phyloP scores from a whole-genome alignment of 2,888 invertebrate genomes.

The Plutella xylostella region DNA sequence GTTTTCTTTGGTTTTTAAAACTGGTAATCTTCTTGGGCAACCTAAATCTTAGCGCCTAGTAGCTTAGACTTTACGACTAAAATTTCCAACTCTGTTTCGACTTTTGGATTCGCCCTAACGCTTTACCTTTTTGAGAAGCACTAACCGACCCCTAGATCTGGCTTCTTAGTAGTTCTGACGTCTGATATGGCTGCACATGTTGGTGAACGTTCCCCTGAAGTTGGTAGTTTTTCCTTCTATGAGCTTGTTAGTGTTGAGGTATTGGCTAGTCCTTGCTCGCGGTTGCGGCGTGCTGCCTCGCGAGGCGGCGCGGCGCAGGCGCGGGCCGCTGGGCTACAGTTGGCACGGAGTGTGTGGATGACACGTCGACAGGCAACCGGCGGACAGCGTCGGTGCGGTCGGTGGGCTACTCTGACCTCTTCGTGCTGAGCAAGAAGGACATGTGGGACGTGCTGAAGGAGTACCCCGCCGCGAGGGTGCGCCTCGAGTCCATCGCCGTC shows the following conservation, averaged over 20 bases:
- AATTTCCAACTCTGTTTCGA: constrained; percentile 29
- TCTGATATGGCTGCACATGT: constrained; percentile 2
- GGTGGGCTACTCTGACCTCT: constrained; percentile 98
- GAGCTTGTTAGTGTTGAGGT: constrained; percentile 6
- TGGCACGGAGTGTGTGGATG: constrained; percentile 70
- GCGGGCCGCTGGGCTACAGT: constrained; percentile 43
- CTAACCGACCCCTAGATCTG: constrained; percentile 44
- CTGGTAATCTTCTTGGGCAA: constrained; percentile 35
- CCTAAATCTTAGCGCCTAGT: constrained; percentile 31
- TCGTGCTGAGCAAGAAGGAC: constrained; percentile 98
- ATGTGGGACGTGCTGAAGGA: constrained; percentile 99
- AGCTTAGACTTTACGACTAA: constrained; percentile 26
- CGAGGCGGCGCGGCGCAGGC: constrained; percentile 25
- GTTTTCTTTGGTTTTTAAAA: constrained; percentile 32
- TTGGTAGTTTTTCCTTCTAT: constrained; percentile 5
- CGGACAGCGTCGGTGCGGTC: constrained; percentile 98
- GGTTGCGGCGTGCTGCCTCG: not conserved
- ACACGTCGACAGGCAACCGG: constrained; percentile 87
- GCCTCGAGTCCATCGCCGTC: constrained; percentile 96
- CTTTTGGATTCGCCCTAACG: constrained; percentile 36
- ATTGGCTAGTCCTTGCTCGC: constrained; percentile 9
- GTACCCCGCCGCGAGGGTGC: constrained; percentile 92
- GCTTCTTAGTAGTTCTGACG: constrained; percentile 47
- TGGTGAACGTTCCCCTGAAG: constrained; percentile 6
- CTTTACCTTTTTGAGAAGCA: constrained; percentile 54